These are phyloP conservation scores for Amphiprion clarkii DNA, from an alignment of 2,797 vertebrate species.

Conservation along the genomic window DNA sequence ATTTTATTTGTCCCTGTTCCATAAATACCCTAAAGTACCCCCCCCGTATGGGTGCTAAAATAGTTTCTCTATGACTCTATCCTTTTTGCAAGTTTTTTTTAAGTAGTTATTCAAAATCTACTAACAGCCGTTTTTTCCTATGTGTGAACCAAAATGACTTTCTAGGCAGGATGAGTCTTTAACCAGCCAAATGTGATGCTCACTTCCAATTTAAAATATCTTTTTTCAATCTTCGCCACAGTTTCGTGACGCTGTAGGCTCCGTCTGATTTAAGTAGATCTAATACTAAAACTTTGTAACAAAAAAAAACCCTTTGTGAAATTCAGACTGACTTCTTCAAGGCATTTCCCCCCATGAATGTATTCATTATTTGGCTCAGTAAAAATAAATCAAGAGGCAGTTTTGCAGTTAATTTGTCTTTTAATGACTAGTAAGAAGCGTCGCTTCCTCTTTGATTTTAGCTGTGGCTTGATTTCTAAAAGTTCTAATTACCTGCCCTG, in stretches of 20 bases:
- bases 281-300: neutral
- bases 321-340: constrained; percentile 4
- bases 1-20: neutral
- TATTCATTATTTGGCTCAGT: constrained; percentile 6
- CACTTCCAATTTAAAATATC: constrained; percentile 22
- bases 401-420: constrained; percentile 8
- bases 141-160: constrained; percentile 15
- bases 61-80: neutral
- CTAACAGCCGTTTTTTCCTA: constrained; percentile 1
- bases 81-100: constrained; percentile 4
- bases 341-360: constrained; percentile 1
- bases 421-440: neutral
- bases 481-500: constrained; percentile 6
- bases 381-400: constrained; percentile 13
- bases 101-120: constrained; percentile 1
- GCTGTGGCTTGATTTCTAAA: constrained; percentile 12
- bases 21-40: neutral
- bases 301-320: constrained; percentile 6
- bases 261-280: constrained; percentile 32
- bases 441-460: constrained; percentile 22
- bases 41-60: neutral
- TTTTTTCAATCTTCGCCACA: constrained; percentile 17
- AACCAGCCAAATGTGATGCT: constrained; percentile 28
- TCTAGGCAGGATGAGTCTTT: constrained; percentile 7
- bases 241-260: constrained; percentile 25